Evolutionary conservation across 1,140 invertebrate genomes (phyloP), one percentile per base, ranked within the genome.

Genomic region (Cyrtorhinus lividipennis): DNA sequence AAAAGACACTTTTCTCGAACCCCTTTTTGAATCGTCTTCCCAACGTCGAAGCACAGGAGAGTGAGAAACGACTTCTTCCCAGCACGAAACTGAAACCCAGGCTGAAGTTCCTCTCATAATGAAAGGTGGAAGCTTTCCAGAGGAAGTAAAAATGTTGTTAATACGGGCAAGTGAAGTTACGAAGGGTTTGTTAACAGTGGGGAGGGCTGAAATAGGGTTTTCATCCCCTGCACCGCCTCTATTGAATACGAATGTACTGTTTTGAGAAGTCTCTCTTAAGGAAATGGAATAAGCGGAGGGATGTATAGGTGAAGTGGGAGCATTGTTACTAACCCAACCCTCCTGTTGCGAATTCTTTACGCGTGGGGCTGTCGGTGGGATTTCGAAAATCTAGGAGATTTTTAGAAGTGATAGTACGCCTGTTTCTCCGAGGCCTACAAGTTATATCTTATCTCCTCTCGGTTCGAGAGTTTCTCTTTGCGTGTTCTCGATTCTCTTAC

Each of bases 201-300:
- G 5, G 48, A 53, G 48, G 20, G 48, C 20, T 10, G 48, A 53
- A 53, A 53, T 53, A 53, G 48, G 48, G 48, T 8, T 53, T 53
- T 53, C 18, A 53, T 53, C 18, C 48, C 48, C 20, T 22, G 48
- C 48, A 53, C 48, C 5, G 48, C 20, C 5, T 20, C 48, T 53
- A 53, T 53, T 53, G 48, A 53, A 53, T 53, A 53, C 48, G 48
- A 53, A 53, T 53, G 48, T 53, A 13, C 8, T 53, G 48, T 53
- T 53, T 53, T 53, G 48, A 53, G 48, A 53, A 53, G 8, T 53
- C 48, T 53, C 48, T 53, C 48, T 53, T 53, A 20, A 53, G 48
- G 48, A 53, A 53, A 53, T 53, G 48, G 48, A 53, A 53, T 53
- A 53, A 53, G 48, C 20, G 48, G 18, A 12, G 48, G 20, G 48